Evolutionary conservation across 1,140 invertebrate genomes (phyloP).

Genomic region (Trypoxylus dichotomus): DNA sequence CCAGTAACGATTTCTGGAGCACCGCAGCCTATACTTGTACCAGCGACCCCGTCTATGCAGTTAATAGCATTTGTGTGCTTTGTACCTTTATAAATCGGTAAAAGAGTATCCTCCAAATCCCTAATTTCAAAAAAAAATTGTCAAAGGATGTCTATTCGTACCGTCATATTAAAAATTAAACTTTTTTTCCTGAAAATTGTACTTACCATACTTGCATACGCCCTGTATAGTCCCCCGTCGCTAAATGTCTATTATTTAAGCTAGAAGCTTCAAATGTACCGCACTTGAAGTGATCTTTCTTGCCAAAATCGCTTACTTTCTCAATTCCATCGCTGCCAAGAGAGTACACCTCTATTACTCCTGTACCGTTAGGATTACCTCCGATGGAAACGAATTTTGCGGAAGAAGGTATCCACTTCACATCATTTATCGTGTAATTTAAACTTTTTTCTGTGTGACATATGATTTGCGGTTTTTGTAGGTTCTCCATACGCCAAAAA

Average conservation of each 20-base stretch:
- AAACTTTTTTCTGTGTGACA: constrained; percentile 81
- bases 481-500: constrained; percentile 48
- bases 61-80: constrained; percentile 91
- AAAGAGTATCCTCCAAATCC: constrained; percentile 76
- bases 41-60: constrained; percentile 90
- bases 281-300: constrained; percentile 86
- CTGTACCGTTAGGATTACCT: constrained; percentile 79
- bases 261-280: constrained; percentile 88
- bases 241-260: constrained; percentile 76
- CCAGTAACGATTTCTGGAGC: constrained; percentile 94
- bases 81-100: constrained; percentile 78
- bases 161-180: too few species aligned
- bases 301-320: constrained; percentile 73
- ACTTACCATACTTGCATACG: constrained; percentile 27
- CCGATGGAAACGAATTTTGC: constrained; percentile 90
- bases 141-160: too few species aligned
- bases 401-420: constrained; percentile 93
- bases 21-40: constrained; percentile 77
- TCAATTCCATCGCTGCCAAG: constrained; percentile 72
- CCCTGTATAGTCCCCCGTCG: constrained; percentile 81
- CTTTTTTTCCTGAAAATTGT: too few species aligned
- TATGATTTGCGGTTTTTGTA: constrained; percentile 89
- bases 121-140: constrained; percentile 56
- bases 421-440: constrained; percentile 86
- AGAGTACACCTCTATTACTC: constrained; percentile 87